Evolutionary conservation across 2,888 invertebrate species (phyloP).

Genomic region (Lasioglossum marginatum): DNA sequence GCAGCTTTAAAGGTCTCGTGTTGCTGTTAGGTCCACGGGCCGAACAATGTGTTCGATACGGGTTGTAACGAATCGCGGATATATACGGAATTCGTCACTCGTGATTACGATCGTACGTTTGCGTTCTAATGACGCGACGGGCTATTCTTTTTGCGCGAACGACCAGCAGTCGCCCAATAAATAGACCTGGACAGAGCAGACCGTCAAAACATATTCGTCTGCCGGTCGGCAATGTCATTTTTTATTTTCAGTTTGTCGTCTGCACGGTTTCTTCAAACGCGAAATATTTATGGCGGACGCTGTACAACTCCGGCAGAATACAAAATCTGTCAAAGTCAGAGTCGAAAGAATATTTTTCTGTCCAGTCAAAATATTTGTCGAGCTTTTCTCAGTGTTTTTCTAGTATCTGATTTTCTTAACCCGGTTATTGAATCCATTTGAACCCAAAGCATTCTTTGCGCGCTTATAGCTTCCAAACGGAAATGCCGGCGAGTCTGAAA

Average conservation of each 20-base stretch:
- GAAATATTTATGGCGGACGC: neutral
- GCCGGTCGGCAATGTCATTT: neutral
- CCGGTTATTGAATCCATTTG: no score
- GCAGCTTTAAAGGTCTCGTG: conserved; percentile 7
- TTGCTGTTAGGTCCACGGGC: conserved; percentile 10
- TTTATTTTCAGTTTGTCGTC: conserved; percentile 9
- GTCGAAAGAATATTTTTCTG: neutral
- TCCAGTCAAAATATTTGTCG: neutral
- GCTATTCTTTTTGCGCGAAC: conserved; percentile 11
- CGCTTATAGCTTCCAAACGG: no score
- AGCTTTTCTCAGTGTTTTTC: neutral
- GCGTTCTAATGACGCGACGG: conserved; percentile 9
- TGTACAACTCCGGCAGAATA: neutral
- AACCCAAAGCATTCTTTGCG: no score
- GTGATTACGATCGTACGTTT: conserved; percentile 36
- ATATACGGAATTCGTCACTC: conserved; percentile 22
- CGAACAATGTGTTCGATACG: conserved; percentile 12
- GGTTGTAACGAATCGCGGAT: conserved; percentile 31
- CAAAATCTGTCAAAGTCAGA: neutral
- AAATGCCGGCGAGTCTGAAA: no score
- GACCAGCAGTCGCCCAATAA: neutral
- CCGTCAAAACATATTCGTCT: neutral
- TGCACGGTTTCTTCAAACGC: neutral
- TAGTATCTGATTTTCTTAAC: neutral
- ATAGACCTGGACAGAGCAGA: neutral